Evolutionary conservation across 1,140 invertebrate genomes (phyloP).

Genomic region (Microplitis mediator): DNA sequence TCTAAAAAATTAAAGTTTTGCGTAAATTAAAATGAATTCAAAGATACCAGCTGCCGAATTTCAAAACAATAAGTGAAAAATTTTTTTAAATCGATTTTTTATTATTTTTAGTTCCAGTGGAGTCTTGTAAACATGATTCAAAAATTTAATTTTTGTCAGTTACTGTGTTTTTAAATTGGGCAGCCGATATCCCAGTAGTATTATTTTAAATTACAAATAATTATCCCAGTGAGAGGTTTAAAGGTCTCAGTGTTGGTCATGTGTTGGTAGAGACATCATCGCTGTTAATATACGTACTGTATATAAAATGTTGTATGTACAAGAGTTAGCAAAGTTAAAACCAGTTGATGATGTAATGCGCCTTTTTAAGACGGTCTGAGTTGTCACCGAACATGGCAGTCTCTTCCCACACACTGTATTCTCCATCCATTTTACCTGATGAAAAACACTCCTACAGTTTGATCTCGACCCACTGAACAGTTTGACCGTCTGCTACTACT

Average conservation of each 20-base stretch:
- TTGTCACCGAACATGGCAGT: conserved; percentile 50
- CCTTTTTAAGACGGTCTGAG: conserved; percentile 49
- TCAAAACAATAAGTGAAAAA: no score
- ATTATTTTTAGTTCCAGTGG: no score
- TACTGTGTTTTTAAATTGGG: no score
- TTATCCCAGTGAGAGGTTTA: not conserved
- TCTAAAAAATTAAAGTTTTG: not conserved
- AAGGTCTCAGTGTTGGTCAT: not conserved
- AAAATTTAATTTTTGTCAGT: no score
- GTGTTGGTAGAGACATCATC: conserved; percentile 10
- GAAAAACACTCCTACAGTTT: conserved; percentile 33
- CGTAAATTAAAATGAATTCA: no score
- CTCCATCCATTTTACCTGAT: conserved; percentile 17
- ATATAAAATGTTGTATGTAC: not conserved
- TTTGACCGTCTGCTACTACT: not conserved
- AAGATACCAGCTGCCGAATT: no score
- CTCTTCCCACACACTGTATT: conserved; percentile 36
- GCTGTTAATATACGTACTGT: conserved; percentile 28
- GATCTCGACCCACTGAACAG: conserved; percentile 31
- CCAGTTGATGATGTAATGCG: conserved; percentile 60
- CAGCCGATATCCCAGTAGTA: not conserved
- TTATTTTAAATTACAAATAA: not conserved
- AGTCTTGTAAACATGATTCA: no score
- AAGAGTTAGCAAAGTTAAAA: conserved; percentile 38
- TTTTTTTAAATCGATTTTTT: no score